Conservation (phyloP, 2,113 vertebrate species). For the Erinaceus europaeus region DNA sequence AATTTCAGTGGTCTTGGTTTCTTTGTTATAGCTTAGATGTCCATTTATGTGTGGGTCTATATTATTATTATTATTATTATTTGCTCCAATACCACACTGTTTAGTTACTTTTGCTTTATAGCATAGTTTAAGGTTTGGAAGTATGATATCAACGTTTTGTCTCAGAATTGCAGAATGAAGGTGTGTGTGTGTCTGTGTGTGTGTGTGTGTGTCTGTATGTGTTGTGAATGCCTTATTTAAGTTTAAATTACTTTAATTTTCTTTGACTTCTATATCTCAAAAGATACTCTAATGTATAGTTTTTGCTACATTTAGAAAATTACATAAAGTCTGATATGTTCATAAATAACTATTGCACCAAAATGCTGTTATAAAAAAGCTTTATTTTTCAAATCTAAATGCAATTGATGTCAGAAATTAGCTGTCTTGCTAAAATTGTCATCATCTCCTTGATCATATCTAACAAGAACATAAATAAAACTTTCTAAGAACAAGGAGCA, state of each 20-base stretch:
- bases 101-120: too few relatives aligned
- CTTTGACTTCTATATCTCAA: not conserved
- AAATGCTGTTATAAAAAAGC: too few relatives aligned
- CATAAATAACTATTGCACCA: not conserved
- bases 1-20: too few relatives aligned
- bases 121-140: too few relatives aligned
- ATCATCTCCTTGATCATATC: not conserved
- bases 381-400: not conserved
- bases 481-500: conserved; percentile 25
- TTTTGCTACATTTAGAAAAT: not conserved
- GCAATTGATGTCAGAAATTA: conserved; percentile 5
- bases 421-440: not conserved
- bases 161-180: not conserved
- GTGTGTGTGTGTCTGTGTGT: too few relatives aligned
- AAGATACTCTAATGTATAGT: not conserved
- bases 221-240: not conserved
- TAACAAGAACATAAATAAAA: conserved; percentile 19
- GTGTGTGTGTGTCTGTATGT: too few relatives aligned
- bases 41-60: too few relatives aligned
- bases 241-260: not conserved
- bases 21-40: too few relatives aligned
- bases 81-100: too few relatives aligned
- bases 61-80: too few relatives aligned
- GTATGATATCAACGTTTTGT: too few relatives aligned
- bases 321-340: not conserved